Conservation (phyloP, 1,140 invertebrate species). For the Nasonia giraulti region DNA sequence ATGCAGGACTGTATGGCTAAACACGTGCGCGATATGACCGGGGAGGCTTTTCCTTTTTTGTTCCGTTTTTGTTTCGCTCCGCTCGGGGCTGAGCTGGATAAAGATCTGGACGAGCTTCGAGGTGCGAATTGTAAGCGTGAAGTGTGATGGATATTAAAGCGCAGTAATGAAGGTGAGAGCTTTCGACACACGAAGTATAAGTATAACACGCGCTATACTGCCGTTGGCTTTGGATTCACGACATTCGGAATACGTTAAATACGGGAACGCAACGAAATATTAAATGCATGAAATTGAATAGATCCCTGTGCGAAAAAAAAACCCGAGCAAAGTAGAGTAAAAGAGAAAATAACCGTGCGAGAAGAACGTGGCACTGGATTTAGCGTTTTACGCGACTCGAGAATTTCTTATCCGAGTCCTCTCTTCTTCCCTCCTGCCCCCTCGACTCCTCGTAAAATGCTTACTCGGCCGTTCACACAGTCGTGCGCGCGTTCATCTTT, state of each 20-base stretch:
- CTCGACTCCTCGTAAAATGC: slow-evolving; percentile 54
- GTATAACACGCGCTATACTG: no score
- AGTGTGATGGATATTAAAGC: not conserved
- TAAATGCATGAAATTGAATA: not conserved
- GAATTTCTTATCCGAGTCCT: slow-evolving; percentile 53
- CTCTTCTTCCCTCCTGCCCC: not conserved
- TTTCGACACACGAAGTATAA: not conserved
- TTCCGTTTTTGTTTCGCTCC: not conserved
- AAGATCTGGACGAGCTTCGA: not conserved
- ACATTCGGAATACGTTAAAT: no score
- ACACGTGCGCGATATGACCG: not conserved
- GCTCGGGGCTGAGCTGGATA: not conserved
- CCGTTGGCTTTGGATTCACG: no score
- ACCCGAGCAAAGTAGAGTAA: not conserved
- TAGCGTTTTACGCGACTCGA: slow-evolving; percentile 46
- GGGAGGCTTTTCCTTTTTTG: not conserved
- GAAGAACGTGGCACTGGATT: slow-evolving; percentile 22
- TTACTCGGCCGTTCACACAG: slow-evolving; percentile 47
- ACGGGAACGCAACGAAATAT: no score
- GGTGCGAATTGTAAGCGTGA: not conserved
- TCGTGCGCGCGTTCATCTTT: not conserved
- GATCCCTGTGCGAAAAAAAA: not conserved
- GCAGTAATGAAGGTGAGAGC: not conserved
- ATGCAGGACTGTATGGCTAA: slow-evolving; percentile 21
- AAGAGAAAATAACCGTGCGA: not conserved